Percentiles rank a stretch among this genome's conserved stretches.
Evolutionary conservation across 2,888 invertebrate species (phyloP).

Genomic region (Leptogaster cylindrica): DNA sequence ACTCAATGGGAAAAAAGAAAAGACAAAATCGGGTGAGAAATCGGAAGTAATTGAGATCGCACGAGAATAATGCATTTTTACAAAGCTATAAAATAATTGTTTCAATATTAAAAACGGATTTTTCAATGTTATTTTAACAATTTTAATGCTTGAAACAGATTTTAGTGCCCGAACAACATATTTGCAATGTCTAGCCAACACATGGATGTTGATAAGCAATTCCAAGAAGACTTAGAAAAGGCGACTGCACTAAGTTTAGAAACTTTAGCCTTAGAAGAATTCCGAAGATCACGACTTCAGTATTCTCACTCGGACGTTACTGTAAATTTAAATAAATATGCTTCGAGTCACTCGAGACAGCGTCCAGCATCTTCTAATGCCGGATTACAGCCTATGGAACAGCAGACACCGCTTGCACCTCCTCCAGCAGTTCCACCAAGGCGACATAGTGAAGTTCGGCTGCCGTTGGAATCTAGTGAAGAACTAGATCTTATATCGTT

Average conservation of each 20-base stretch:
- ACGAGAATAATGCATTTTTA: too few species aligned
- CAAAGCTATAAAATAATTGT: too few species aligned
- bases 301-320: conserved; percentile 44
- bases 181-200: conserved; percentile 58
- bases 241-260: conserved; percentile 88
- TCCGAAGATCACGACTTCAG: conserved; percentile 69
- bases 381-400: conserved; percentile 50
- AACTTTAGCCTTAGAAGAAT: conserved; percentile 83
- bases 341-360: conserved; percentile 60
- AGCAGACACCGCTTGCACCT: conserved; percentile 58
- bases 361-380: conserved; percentile 66
- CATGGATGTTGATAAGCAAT: conserved; percentile 79
- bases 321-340: conserved; percentile 12
- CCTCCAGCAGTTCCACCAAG: conserved; percentile 59
- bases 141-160: too few species aligned
- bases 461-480: conserved; percentile 20
- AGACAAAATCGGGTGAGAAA: too few species aligned
- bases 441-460: conserved; percentile 49
- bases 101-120: too few species aligned
- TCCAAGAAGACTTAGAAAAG: conserved; percentile 84
- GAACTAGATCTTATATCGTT: conserved; percentile 73
- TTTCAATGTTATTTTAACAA: too few species aligned
- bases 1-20: too few species aligned
- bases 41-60: too few species aligned
- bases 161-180: too few species aligned